Evolutionary conservation across 2,113 vertebrate genomes (phyloP).

Genomic region (Thomomys bottae): DNA sequence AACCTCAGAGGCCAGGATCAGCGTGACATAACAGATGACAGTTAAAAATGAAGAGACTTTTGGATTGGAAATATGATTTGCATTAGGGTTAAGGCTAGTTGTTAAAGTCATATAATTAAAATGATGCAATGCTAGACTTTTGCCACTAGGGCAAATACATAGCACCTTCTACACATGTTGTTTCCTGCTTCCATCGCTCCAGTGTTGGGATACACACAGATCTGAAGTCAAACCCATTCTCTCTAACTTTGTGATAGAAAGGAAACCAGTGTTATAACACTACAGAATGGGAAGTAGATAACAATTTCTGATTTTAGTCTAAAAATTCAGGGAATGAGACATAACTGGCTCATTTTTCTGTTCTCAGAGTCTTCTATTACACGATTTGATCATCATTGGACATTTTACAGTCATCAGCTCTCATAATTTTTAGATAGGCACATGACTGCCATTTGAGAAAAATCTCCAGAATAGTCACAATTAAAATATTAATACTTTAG

Average conservation of each 20-base stretch:
- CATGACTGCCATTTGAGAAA: background rate
- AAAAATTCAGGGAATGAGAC: constrained; percentile 66
- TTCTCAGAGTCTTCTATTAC: background rate
- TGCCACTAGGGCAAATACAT: background rate
- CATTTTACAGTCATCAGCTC: constrained; percentile 13
- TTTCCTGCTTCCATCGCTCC: background rate
- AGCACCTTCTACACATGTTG: background rate
- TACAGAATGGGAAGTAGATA: constrained; percentile 63
- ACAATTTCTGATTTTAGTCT: constrained; percentile 58
- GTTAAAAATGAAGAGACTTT: constrained; percentile 5
- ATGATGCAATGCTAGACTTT: background rate
- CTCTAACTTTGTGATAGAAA: constrained; percentile 23
- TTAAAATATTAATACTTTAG: too few relatives aligned
- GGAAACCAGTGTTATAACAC: constrained; percentile 39
- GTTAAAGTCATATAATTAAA: background rate
- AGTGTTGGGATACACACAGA: background rate
- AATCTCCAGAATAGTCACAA: background rate
- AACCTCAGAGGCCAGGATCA: background rate
- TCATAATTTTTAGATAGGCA: background rate
- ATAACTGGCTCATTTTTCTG: constrained; percentile 22
- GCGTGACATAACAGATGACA: background rate
- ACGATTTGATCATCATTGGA: background rate
- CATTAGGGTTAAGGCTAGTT: background rate
- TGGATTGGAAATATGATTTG: constrained; percentile 48
- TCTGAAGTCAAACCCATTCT: constrained; percentile 1